Percentiles rank a stretch among this genome's conserved stretches.
phyloP scores from a whole-genome alignment of 2,888 invertebrate species.

The Drosophila emarginata region DNA sequence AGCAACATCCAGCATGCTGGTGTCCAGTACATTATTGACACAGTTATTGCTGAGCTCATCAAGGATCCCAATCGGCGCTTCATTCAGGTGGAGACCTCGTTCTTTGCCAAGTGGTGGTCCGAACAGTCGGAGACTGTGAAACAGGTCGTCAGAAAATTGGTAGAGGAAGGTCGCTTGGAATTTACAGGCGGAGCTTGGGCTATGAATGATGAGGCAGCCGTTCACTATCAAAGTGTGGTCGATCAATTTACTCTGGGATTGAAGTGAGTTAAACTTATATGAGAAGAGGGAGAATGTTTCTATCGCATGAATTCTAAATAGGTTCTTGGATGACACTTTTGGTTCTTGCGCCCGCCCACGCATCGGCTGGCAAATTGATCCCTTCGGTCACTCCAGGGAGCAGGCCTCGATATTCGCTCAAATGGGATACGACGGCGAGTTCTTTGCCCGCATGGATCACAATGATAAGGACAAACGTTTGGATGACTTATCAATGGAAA shows the following conservation, averaged over 20 bases:
- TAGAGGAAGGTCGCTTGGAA: slow-evolving; percentile 89
- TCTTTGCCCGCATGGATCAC: slow-evolving; percentile 93
- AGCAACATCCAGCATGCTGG: slow-evolving; percentile 89
- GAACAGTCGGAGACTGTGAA: slow-evolving; percentile 86
- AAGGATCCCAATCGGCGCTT: slow-evolving; percentile 90
- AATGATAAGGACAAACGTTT: slow-evolving; percentile 88
- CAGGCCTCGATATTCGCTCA: slow-evolving; percentile 90
- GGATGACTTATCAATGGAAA: slow-evolving; percentile 87
- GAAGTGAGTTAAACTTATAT: slow-evolving; percentile 81
- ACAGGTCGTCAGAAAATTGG: slow-evolving; percentile 86
- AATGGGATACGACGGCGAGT: slow-evolving; percentile 94
- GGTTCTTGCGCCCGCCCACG: slow-evolving; percentile 89
- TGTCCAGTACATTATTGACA: slow-evolving; percentile 95
- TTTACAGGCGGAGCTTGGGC: slow-evolving; percentile 92
- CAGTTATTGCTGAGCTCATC: slow-evolving; percentile 89
- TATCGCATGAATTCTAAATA: slow-evolving; percentile 58
- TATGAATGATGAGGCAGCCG: slow-evolving; percentile 91
- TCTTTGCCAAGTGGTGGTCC: slow-evolving; percentile 93
- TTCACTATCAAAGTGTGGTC: slow-evolving; percentile 87
- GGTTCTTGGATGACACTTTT: slow-evolving; percentile 86
- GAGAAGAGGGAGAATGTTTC: background rate
- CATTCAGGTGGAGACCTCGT: slow-evolving; percentile 94
- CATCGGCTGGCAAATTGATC: slow-evolving; percentile 93
- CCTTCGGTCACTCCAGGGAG: slow-evolving; percentile 93
- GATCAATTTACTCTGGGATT: slow-evolving; percentile 89